These are phyloP conservation scores for Ptilorrhoa leucosticta DNA, from an alignment of 2,113 vertebrate species.

Conservation along the genomic window DNA sequence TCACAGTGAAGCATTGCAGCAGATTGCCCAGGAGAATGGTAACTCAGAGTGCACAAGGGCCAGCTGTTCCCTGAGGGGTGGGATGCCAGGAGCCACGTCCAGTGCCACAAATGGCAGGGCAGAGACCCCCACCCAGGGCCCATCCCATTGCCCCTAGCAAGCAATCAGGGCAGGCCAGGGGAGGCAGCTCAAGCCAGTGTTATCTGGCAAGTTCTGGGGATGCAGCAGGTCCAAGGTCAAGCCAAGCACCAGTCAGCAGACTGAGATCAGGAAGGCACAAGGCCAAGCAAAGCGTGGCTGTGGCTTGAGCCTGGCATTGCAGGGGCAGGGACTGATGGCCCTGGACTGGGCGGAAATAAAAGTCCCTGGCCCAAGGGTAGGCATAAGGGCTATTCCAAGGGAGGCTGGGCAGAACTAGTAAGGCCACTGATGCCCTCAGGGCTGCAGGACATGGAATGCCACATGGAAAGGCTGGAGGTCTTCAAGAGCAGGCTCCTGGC, in stretches of 20 bases:
- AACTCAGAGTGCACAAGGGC: neutral
- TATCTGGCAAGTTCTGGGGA: neutral
- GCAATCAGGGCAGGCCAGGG: neutral
- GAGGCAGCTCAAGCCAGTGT: neutral
- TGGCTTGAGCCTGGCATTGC: neutral
- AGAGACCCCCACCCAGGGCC: neutral
- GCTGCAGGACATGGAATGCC: neutral
- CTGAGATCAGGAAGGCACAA: neutral
- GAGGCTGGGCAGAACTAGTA: neutral
- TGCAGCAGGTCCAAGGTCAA: neutral
- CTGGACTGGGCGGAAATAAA: neutral
- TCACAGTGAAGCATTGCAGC: neutral
- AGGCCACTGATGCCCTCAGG: neutral
- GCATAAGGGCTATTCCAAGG: neutral
- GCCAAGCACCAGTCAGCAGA: neutral
- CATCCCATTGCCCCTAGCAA: neutral
- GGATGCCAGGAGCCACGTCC: accelerated
- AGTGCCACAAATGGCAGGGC: neutral
- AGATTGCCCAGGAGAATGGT: neutral
- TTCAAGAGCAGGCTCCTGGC: neutral
- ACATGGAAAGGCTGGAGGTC: neutral
- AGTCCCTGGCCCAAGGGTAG: neutral
- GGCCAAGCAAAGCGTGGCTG: neutral
- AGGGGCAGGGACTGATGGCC: neutral
- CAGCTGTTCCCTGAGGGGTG: neutral